These are phyloP conservation scores for Cryptophagus acutangulus DNA, from an alignment of 2,888 invertebrate species.

Conservation along the genomic window DNA sequence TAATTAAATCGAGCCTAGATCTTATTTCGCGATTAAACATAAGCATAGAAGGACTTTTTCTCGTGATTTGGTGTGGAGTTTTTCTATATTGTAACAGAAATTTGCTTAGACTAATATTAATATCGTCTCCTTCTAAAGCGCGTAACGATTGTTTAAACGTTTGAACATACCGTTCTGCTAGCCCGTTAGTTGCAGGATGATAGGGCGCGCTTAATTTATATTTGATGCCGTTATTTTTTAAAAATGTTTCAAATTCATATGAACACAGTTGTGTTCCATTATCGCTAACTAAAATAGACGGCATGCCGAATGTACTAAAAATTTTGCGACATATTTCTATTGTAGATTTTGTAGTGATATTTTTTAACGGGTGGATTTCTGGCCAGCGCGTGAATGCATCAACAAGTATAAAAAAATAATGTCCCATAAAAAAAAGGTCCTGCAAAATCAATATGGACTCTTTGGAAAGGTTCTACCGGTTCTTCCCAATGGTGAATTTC, in stretches of 20 bases:
- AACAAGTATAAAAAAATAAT: slow-evolving; percentile 11
- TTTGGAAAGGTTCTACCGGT: slow-evolving; percentile 8
- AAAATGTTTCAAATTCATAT: slow-evolving; percentile 21
- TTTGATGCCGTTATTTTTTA: slow-evolving; percentile 18
- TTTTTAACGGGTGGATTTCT: slow-evolving; percentile 5
- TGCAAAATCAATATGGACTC: slow-evolving; percentile 13
- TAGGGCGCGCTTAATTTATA: slow-evolving; percentile 23
- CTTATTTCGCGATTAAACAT: slow-evolving; percentile 22
- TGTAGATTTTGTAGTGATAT: slow-evolving; percentile 10
- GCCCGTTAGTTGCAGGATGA: slow-evolving; percentile 27
- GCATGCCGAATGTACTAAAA: slow-evolving; percentile 17
- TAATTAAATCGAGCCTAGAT: slow-evolving; percentile 20
- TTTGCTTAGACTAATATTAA: neutral
- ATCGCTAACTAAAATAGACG: slow-evolving; percentile 18
- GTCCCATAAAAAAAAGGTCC: slow-evolving; percentile 5
- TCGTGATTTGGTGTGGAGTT: slow-evolving; percentile 20
- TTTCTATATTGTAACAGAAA: slow-evolving; percentile 16
- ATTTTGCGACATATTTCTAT: slow-evolving; percentile 12
- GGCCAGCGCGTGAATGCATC: too few relatives aligned
- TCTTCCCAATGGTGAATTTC: slow-evolving; percentile 12
- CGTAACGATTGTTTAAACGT: slow-evolving; percentile 15
- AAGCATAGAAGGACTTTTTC: slow-evolving; percentile 23
- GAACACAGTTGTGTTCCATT: slow-evolving; percentile 25
- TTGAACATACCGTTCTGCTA: slow-evolving; percentile 24
- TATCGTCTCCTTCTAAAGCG: neutral